Evolutionary conservation across 2,113 vertebrate species (phyloP).

Genomic region (Sceloporus undulatus): DNA sequence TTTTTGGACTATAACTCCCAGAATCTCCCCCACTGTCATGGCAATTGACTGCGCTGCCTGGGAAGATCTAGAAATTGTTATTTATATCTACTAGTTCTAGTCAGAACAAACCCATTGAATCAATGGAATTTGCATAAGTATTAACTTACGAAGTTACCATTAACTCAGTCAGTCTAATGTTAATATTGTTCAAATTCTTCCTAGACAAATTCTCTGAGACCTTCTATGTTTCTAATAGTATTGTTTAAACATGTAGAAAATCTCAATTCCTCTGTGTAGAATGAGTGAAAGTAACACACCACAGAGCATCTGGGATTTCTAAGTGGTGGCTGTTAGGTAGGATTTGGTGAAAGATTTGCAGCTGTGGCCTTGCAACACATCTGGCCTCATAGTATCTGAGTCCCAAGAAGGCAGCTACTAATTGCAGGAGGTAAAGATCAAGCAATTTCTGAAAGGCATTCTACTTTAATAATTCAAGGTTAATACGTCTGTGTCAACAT

Average conservation of each 20-base stretch:
- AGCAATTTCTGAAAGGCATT: conserved; percentile 35
- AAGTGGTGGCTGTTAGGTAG: conserved; percentile 54
- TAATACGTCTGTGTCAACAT: conserved; percentile 5
- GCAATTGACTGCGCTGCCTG: too few species aligned
- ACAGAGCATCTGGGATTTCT: conserved; percentile 50
- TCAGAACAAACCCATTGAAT: too few species aligned
- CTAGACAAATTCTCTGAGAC: conserved; percentile 13
- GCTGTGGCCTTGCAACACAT: conserved; percentile 64
- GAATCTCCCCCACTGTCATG: too few species aligned
- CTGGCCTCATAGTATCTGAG: conserved; percentile 39
- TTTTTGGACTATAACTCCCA: too few species aligned
- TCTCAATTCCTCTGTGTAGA: conserved; percentile 48
- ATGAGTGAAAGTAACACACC: conserved; percentile 48
- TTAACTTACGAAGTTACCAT: too few species aligned
- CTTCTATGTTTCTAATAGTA: neutral
- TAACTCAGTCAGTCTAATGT: too few species aligned
- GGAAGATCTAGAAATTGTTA: too few species aligned
- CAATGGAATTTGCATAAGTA: too few species aligned
- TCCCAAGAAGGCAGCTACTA: conserved; percentile 64
- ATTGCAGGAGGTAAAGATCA: conserved; percentile 70
- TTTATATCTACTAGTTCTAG: too few species aligned
- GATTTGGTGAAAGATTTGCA: conserved; percentile 53
- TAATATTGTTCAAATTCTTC: neutral
- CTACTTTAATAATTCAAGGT: conserved; percentile 57
- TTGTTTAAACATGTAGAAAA: conserved; percentile 23